These are phyloP conservation scores for Spea hammondii DNA, from an alignment of 2,797 vertebrate genomes.

Conservation along the genomic window DNA sequence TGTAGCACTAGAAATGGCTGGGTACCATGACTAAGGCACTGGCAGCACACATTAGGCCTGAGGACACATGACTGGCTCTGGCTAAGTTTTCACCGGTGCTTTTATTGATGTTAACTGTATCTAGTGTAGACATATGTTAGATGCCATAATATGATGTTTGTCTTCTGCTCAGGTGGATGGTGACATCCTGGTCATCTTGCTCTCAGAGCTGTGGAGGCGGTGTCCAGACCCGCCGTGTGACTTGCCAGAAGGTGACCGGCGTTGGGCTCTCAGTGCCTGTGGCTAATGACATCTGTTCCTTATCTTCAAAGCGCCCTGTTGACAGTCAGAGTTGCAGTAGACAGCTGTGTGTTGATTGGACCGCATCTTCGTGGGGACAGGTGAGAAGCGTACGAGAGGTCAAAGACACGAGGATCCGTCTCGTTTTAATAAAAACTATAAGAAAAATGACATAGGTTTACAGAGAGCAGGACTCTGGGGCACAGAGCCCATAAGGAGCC, in stretches of 20 bases:
- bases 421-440: background rate
- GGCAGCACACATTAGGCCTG: no score
- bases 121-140: no score
- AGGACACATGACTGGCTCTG: no score
- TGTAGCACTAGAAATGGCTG: no score
- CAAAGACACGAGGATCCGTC: background rate
- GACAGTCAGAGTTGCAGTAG: conserved; percentile 80
- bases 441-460: background rate
- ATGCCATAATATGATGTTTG: background rate
- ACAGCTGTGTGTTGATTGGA: conserved; percentile 82
- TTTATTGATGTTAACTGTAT: no score
- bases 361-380: conserved; percentile 73
- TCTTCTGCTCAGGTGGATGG: conserved; percentile 75
- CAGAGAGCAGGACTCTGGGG: background rate
- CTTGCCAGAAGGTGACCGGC: conserved; percentile 75
- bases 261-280: conserved; percentile 67
- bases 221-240: conserved; percentile 78
- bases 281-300: conserved; percentile 70
- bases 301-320: conserved; percentile 75
- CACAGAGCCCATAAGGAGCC: background rate
- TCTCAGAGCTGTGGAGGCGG: conserved; percentile 85
- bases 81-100: no score
- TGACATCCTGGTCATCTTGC: conserved; percentile 84
- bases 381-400: conserved; percentile 56
- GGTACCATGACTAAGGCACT: no score